Conservation (phyloP, 2,113 vertebrate species). For the Dasyprocta punctata region DNA sequence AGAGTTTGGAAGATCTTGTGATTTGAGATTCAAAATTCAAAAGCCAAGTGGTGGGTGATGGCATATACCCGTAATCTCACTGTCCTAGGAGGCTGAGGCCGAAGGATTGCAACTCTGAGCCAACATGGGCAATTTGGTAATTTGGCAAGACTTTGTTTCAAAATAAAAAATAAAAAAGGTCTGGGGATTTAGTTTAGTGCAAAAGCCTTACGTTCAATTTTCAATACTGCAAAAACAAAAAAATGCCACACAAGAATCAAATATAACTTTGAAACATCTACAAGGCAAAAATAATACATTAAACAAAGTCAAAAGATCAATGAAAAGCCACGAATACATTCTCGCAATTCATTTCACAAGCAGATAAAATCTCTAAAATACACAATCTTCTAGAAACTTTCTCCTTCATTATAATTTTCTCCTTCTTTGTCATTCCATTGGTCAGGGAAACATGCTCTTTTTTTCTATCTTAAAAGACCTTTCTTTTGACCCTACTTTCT, state of each 20-base stretch:
- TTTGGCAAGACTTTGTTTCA: neutral
- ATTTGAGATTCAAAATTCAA: neutral
- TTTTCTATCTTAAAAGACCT: neutral
- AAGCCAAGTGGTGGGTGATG: neutral
- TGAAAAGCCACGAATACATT: neutral
- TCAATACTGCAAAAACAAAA: neutral
- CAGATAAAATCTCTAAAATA: neutral
- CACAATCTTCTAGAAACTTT: neutral
- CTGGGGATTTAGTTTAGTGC: neutral
- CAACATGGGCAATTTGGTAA: neutral
- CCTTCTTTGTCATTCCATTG: neutral
- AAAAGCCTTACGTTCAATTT: neutral
- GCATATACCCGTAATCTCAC: neutral
- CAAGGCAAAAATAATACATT: neutral
- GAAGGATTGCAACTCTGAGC: neutral
- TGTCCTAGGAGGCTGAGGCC: neutral
- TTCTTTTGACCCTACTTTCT: neutral
- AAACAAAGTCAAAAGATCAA: neutral
- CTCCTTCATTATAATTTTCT: neutral
- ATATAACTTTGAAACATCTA: neutral
- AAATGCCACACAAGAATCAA: neutral
- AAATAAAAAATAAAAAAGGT: neutral
- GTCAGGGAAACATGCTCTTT: neutral
- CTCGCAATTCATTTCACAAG: constrained; percentile 13
- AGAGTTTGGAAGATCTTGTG: neutral